Percentiles rank a stretch among this genome's conserved stretches.
Evolutionary conservation across 1,140 invertebrate species (phyloP).

Genomic region (Cecropterus lyciades): DNA sequence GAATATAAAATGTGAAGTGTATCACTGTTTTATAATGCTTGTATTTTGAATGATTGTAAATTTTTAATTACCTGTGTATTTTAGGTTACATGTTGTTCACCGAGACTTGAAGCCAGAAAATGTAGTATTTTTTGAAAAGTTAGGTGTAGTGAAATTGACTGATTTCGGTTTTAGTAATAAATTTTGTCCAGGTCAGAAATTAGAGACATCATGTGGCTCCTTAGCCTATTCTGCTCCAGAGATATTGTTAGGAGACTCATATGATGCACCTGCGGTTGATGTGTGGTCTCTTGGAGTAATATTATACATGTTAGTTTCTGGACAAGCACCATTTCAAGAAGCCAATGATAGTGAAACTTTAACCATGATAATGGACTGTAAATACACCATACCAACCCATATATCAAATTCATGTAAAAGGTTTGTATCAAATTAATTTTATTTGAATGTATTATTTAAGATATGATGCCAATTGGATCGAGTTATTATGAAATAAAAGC

Average conservation of each 20-base stretch:
- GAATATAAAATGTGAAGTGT: slow-evolving; percentile 59
- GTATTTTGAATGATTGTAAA: too few relatives aligned
- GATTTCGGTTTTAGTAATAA: slow-evolving; percentile 99
- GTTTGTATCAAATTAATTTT: slow-evolving; percentile 75
- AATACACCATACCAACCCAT: slow-evolving; percentile 96
- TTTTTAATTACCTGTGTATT: not conserved
- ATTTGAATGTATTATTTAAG: too few relatives aligned
- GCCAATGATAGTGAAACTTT: slow-evolving; percentile 99
- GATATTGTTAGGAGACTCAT: slow-evolving; percentile 97
- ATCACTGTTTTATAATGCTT: not conserved
- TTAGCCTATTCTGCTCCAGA: slow-evolving; percentile 99
- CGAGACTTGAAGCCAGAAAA: slow-evolving; percentile 99
- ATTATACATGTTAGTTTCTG: slow-evolving; percentile 99
- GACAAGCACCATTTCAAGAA: slow-evolving; percentile 98
- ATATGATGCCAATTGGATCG: too few relatives aligned
- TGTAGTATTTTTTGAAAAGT: slow-evolving; percentile 99
- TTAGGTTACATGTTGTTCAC: slow-evolving; percentile 92
- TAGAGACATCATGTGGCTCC: slow-evolving; percentile 99
- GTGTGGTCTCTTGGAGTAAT: slow-evolving; percentile 99
- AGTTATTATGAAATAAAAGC: too few relatives aligned
- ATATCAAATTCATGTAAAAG: slow-evolving; percentile 94
- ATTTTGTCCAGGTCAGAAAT: slow-evolving; percentile 98
- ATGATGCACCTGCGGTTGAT: slow-evolving; percentile 98
- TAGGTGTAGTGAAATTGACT: slow-evolving; percentile 98
- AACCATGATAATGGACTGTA: slow-evolving; percentile 99